Conservation (phyloP, 2,797 vertebrate genomes). For the Netta rufina region DNA sequence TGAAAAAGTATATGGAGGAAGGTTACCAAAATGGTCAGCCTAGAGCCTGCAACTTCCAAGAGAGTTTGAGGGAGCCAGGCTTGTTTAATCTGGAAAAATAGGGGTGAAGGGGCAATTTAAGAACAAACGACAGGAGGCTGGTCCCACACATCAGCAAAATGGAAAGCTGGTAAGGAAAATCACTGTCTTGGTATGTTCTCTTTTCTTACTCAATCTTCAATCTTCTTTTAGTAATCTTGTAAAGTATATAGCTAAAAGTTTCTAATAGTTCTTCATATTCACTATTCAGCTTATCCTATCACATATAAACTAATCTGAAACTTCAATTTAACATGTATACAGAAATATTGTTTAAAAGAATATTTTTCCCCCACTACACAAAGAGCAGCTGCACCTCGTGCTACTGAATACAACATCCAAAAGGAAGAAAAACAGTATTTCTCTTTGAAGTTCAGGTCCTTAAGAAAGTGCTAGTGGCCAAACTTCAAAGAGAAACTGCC, state of each 20-base stretch:
- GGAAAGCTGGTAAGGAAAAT: not conserved
- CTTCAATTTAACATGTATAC: not conserved
- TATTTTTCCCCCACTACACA: not conserved
- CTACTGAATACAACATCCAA: not conserved
- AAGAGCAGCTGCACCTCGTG: not conserved
- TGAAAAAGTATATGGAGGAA: not conserved
- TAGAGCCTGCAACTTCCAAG: not conserved
- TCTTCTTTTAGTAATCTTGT: not conserved
- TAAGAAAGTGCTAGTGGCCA: slow-evolving; percentile 46
- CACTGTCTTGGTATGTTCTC: not conserved
- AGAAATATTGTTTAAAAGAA: not conserved
- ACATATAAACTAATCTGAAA: not conserved
- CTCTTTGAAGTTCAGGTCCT: slow-evolving; percentile 56
- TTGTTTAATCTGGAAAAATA: not conserved
- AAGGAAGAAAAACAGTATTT: slow-evolving; percentile 38
- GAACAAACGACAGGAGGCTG: not conserved
- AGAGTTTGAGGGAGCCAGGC: not conserved
- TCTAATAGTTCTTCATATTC: not conserved
- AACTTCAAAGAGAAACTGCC: slow-evolving; percentile 67
- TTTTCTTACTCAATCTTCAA: not conserved
- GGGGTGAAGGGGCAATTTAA: not conserved
- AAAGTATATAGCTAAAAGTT: not conserved
- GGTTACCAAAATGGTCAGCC: not conserved
- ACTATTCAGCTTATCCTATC: not conserved
- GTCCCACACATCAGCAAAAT: not conserved